Conservation (phyloP, 2,797 vertebrate genomes). For the Agapornis canus region DNA sequence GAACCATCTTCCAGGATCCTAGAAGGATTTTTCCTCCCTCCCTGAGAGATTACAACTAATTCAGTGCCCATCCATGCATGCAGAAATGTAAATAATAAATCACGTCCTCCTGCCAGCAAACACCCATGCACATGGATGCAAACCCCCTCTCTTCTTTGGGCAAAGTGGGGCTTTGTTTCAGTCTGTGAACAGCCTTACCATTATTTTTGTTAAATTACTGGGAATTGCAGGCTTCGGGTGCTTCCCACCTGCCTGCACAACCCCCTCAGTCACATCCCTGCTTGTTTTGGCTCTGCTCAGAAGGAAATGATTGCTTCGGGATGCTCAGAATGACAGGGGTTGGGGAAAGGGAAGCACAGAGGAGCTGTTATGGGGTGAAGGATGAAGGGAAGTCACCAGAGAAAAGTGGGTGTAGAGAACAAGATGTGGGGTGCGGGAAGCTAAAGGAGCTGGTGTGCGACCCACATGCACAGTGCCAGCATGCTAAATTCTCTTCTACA, state of each 20-base stretch:
- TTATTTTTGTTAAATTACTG: neutral
- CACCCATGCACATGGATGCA: neutral
- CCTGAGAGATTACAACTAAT: conserved; percentile 26
- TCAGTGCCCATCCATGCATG: neutral
- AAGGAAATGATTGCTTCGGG: neutral
- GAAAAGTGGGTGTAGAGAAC: neutral
- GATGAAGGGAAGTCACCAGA: rapidly evolving
- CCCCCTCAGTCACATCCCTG: rapidly evolving
- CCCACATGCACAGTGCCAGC: neutral
- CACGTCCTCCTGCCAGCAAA: neutral
- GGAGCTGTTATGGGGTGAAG: rapidly evolving
- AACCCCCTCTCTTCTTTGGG: neutral
- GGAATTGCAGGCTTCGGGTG: neutral
- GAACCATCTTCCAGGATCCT: neutral
- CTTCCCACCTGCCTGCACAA: neutral
- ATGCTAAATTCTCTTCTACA: conserved; percentile 29
- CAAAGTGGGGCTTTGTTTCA: neutral
- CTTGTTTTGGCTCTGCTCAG: neutral
- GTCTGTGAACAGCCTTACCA: neutral
- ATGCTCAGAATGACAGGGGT: neutral
- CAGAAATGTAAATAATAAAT: conserved; percentile 64
- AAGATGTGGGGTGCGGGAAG: neutral
- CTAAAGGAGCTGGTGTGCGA: neutral
- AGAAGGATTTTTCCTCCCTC: neutral
- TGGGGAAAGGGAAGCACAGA: neutral